Conservation (phyloP, 2,113 vertebrate genomes). For the Gymnocephalus cernua region DNA sequence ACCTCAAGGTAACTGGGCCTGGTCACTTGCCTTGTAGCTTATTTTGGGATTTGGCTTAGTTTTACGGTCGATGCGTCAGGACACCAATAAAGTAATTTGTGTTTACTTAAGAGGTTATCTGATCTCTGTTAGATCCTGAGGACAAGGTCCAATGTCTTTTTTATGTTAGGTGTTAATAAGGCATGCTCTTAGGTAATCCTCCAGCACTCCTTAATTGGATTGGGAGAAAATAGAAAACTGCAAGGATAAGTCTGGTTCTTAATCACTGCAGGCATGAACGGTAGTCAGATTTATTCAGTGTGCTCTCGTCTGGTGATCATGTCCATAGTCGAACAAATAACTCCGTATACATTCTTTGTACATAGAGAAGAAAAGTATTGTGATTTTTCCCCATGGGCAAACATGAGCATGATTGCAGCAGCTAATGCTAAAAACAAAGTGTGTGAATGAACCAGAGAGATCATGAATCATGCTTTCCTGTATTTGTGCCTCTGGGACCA, state of each 20-base stretch:
- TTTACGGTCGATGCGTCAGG: neutral
- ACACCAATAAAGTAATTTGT: slow-evolving; percentile 5
- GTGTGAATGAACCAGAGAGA: slow-evolving; percentile 17
- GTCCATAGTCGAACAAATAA: neutral
- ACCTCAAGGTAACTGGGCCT: slow-evolving; percentile 88
- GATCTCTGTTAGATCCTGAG: slow-evolving; percentile 30
- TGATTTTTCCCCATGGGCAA: slow-evolving; percentile 5
- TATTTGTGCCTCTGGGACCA: slow-evolving; percentile 24
- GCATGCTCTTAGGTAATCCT: slow-evolving; percentile 58
- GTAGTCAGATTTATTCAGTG: neutral
- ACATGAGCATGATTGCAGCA: neutral
- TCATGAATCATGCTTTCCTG: slow-evolving; percentile 30
- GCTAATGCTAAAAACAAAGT: neutral
- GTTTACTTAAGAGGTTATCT: slow-evolving; percentile 46
- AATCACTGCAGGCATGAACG: slow-evolving; percentile 13
- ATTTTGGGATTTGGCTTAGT: neutral
- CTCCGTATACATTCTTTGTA: neutral
- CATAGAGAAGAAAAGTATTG: neutral
- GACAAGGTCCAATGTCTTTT: slow-evolving; percentile 34
- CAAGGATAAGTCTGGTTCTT: slow-evolving; percentile 18
- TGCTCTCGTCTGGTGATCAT: neutral
- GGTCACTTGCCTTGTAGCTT: neutral
- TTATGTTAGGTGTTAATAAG: slow-evolving; percentile 20
- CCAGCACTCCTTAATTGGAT: slow-evolving; percentile 67
- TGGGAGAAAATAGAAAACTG: slow-evolving; percentile 65